Evolutionary conservation across 2,888 invertebrate genomes (phyloP), one percentile per base, ranked within the genome.

Genomic region (Conus canariensis): DNA sequence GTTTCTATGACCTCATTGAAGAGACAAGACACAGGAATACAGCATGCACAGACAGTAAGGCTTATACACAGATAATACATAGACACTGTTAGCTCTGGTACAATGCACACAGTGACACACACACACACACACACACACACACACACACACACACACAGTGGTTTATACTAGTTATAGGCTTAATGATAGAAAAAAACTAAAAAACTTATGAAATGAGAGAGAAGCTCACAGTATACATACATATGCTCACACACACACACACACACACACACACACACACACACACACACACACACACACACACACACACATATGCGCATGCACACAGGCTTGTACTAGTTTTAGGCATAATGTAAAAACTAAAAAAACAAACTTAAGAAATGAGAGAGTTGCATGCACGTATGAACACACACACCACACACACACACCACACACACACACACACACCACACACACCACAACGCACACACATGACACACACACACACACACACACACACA

Each of bases 401-500:
- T n/a, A 74, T 22, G 22, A 8, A 45, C 45, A 45, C 4, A 45
- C 45, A 45, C 4, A 82, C 56, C 82, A 82, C 82, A 8, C 82
- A 45, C 82, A 56, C 82, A 82, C 56, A 8, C 56, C 74, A n/a
- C 74, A 74, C 22, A 5, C 74, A 74, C 74, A 74, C 74, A 5
- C 74, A n/a, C 74, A 25, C 74, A n/a, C 25, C 74, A 74, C 74
- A 74, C n/a, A 74, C 70, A 74, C 74, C 74, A 74, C 74, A 14
- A 74, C 22, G 9, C 74, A 74, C 74, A 74, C n/a, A 74, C 70
- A 74, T 0, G 1, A 74, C 22, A 74, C 70, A 22, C 70, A 74
- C 70, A 74, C 70, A 74, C 70, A 45, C 4, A 82, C 82, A 82
- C 82, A 82, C 82, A 30, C 82, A 45, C 82, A 82, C 82, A 82